Conservation (phyloP, 1,140 invertebrate species). For the Diachasmimorpha longicaudata region DNA sequence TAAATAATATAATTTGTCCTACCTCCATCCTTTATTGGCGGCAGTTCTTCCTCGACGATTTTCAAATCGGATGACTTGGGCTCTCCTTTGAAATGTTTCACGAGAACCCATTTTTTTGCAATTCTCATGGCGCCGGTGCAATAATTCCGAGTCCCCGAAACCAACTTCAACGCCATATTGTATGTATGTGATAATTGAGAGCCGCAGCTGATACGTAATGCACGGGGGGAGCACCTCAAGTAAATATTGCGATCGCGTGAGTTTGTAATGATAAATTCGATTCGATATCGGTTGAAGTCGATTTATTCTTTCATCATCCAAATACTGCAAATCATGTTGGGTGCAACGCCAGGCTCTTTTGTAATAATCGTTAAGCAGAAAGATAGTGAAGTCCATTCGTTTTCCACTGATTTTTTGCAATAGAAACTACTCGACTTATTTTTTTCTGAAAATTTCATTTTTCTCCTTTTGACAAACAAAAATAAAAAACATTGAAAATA, state of each 20-base stretch:
- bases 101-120: slow-evolving; percentile 67
- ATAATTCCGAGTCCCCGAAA: background rate
- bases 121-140: slow-evolving; percentile 55
- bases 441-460: too few species aligned
- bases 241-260: background rate
- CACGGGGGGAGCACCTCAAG: background rate
- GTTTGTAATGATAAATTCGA: too few species aligned
- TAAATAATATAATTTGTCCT: slow-evolving; percentile 2
- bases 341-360: too few species aligned
- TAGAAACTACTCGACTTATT: too few species aligned
- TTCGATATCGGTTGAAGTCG: too few species aligned
- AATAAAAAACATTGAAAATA: too few species aligned
- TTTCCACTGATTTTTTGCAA: too few species aligned
- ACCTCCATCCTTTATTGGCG: slow-evolving; percentile 70
- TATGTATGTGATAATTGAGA: background rate
- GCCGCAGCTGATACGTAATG: background rate
- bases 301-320: too few species aligned
- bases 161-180: background rate
- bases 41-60: slow-evolving; percentile 70
- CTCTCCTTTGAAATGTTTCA: slow-evolving; percentile 69
- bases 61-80: slow-evolving; percentile 70
- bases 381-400: too few species aligned
- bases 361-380: too few species aligned
- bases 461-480: too few species aligned
- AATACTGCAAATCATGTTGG: too few species aligned